Conservation (phyloP, 2,888 invertebrate genomes). For the Coelinius sp. region DNA sequence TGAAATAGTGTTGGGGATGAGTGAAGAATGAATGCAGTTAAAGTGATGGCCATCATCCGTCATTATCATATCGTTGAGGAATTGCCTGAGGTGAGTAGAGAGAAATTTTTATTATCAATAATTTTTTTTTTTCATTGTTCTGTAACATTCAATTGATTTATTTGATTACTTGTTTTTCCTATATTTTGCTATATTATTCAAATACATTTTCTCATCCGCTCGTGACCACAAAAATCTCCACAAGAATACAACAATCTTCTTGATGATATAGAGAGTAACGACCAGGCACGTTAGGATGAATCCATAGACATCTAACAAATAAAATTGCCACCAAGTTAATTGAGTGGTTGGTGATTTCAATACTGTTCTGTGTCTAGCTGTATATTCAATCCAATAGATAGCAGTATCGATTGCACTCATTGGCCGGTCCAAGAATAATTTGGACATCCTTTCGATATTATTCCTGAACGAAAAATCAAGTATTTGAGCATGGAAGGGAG, state of each 20-base stretch:
- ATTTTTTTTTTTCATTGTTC: neutral
- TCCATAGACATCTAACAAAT: constrained; percentile 57
- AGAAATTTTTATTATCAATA: neutral
- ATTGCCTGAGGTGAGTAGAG: too few relatives aligned
- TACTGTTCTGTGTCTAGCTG: constrained; percentile 57
- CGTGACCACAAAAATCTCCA: neutral
- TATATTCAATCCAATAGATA: constrained; percentile 79
- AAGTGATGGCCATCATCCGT: too few relatives aligned
- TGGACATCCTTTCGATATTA: constrained; percentile 44
- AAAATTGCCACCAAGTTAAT: constrained; percentile 57
- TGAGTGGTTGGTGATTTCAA: constrained; percentile 56
- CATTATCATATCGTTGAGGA: too few relatives aligned
- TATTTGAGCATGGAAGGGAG: neutral
- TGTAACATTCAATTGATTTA: neutral
- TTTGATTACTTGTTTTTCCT: constrained; percentile 12
- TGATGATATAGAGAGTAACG: constrained; percentile 16
- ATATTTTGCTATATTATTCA: neutral
- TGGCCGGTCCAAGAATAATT: constrained; percentile 71
- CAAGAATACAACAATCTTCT: neutral
- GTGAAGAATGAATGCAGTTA: too few relatives aligned
- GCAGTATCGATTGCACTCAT: constrained; percentile 75
- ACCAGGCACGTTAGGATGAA: constrained; percentile 37
- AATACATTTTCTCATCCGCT: neutral
- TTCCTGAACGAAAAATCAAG: constrained; percentile 34
- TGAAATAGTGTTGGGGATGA: too few relatives aligned